phyloP scores from a whole-genome alignment of 35 echinoderm and acorn worm species.

The Amphiura filiformis region DNA sequence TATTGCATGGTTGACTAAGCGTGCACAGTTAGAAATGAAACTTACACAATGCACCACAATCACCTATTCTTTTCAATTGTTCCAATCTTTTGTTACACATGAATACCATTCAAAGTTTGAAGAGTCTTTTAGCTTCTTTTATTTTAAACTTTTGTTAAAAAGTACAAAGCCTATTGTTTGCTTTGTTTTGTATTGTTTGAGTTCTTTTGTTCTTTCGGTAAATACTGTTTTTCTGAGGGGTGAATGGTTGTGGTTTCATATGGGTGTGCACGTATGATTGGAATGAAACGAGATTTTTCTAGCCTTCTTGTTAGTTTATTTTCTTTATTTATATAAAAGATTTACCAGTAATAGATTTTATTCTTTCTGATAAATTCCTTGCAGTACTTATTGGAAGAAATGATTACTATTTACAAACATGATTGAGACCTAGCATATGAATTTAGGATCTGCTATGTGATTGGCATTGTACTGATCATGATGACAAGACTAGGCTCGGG shows the following conservation, averaged over 20 bases:
- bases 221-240: background rate
- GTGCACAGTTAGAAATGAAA: background rate
- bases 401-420: too few species aligned
- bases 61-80: background rate
- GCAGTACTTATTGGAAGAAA: too few species aligned
- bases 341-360: too few species aligned
- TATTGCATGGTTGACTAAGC: background rate
- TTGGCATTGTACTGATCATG: too few species aligned
- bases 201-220: background rate
- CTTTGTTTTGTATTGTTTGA: background rate
- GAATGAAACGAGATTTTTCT: too few species aligned
- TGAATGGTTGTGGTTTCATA: background rate
- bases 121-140: background rate
- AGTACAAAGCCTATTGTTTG: background rate
- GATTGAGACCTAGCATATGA: too few species aligned
- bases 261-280: too few species aligned
- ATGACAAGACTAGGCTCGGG: too few species aligned
- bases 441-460: too few species aligned
- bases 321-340: too few species aligned
- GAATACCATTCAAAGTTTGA: background rate
- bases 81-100: background rate
- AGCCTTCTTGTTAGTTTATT: too few species aligned
- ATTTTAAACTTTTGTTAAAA: background rate
- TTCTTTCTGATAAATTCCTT: too few species aligned
- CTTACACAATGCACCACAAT: background rate